Conservation (phyloP, 2,113 vertebrate species). For the Saguinus midas region DNA sequence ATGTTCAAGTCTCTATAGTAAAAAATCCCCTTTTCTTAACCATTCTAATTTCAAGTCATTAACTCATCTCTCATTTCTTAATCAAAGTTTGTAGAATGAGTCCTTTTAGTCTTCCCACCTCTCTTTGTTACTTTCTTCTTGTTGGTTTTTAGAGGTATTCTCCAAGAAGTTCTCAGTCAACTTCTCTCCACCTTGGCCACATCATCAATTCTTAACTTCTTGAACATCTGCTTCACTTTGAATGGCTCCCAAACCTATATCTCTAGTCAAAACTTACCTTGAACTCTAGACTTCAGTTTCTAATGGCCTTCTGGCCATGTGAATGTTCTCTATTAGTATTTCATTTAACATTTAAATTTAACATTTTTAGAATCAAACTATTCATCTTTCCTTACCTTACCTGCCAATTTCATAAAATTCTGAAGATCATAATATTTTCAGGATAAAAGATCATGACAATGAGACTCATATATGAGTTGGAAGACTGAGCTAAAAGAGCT, state of each 20-base stretch:
- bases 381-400: background rate
- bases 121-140: background rate
- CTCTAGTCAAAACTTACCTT: background rate
- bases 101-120: background rate
- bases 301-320: background rate
- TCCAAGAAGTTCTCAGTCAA: background rate
- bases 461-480: background rate
- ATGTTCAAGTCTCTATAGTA: background rate
- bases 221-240: background rate
- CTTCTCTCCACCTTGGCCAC: background rate
- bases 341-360: background rate
- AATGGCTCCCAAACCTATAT: background rate
- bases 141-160: background rate
- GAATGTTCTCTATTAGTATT: background rate
- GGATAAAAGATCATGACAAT: background rate
- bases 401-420: background rate
- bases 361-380: slow-evolving; percentile 22
- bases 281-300: background rate
- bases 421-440: background rate
- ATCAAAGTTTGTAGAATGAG: background rate
- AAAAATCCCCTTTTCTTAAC: background rate
- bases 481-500: background rate
- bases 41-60: background rate
- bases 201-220: background rate
- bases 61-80: background rate